Conservation (phyloP, 2,797 vertebrate genomes). For the Triplophysa bombifrons region DNA sequence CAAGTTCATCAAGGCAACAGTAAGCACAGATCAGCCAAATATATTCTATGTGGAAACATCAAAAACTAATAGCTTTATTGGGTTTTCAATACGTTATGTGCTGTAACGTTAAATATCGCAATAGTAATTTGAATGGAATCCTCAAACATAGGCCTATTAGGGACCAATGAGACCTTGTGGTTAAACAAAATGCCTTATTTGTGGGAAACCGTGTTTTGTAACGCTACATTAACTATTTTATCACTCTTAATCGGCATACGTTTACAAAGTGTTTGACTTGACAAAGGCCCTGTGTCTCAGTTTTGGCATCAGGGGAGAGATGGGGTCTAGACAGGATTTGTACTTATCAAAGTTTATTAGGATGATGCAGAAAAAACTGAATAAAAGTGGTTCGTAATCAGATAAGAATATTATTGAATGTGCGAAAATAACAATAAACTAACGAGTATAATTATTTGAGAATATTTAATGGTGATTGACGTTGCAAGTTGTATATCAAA, state of each 20-base stretch:
- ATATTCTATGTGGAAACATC: too few species aligned
- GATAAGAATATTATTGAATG: background rate
- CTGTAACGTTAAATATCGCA: too few species aligned
- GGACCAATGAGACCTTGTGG: too few species aligned
- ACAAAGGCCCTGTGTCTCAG: constrained; percentile 25
- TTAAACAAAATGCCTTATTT: background rate
- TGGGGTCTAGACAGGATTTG: constrained; percentile 73
- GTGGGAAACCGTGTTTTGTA: background rate
- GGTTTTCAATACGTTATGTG: too few species aligned
- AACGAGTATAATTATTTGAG: background rate
- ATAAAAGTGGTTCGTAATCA: background rate
- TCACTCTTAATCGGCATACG: constrained; percentile 18
- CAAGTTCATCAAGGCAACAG: constrained; percentile 18
- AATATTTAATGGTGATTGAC: background rate
- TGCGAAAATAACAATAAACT: background rate
- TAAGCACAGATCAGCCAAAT: background rate
- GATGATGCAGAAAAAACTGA: constrained; percentile 40
- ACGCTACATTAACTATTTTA: constrained; percentile 10
- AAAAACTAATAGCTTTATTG: too few species aligned
- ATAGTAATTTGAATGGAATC: too few species aligned
- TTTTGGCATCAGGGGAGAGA: constrained; percentile 34
- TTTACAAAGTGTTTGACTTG: constrained; percentile 13
- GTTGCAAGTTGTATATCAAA: background rate
- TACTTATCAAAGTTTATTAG: constrained; percentile 68
- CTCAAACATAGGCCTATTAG: too few species aligned